Evolutionary conservation across 2,888 invertebrate genomes (phyloP).

Genomic region (Galerucella nymphaeae): DNA sequence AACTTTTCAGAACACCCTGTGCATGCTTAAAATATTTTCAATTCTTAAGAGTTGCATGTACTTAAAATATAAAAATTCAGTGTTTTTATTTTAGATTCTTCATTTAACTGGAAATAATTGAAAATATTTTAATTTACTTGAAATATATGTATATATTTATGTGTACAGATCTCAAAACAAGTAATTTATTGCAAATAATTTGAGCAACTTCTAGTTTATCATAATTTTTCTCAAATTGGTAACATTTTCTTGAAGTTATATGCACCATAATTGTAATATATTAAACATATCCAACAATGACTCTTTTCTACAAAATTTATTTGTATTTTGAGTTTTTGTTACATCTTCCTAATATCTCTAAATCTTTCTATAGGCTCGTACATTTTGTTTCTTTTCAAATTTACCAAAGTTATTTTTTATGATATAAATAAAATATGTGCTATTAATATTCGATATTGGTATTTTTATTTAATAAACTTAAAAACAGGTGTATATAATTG

Average conservation of each 20-base stretch:
- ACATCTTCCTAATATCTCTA: too few relatives aligned
- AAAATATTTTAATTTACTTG: neutral
- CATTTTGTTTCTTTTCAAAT: too few relatives aligned
- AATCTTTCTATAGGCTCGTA: too few relatives aligned
- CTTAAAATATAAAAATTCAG: neutral
- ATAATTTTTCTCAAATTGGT: conserved; percentile 4
- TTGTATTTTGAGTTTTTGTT: too few relatives aligned
- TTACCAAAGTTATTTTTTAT: too few relatives aligned
- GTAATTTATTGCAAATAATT: conserved; percentile 46
- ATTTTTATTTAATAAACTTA: neutral
- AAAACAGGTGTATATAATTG: conserved; percentile 1
- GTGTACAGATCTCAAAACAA: conserved; percentile 58
- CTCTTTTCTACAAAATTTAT: too few relatives aligned
- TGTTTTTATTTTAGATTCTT: neutral
- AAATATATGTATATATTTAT: conserved; percentile 52
- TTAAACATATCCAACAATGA: too few relatives aligned
- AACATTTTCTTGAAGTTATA: conserved; percentile 15
- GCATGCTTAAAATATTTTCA: neutral
- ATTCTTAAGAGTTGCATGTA: neutral
- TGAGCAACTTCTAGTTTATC: conserved; percentile 11
- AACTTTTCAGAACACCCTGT: neutral
- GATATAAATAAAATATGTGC: too few relatives aligned
- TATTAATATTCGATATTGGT: too few relatives aligned
- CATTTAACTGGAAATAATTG: neutral
- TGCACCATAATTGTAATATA: neutral